A percentile compares a stretch with the other conserved stretches of the same genome.
Conservation (phyloP, 2,888 invertebrate species). For the Drosophila aldrichi region DNA sequence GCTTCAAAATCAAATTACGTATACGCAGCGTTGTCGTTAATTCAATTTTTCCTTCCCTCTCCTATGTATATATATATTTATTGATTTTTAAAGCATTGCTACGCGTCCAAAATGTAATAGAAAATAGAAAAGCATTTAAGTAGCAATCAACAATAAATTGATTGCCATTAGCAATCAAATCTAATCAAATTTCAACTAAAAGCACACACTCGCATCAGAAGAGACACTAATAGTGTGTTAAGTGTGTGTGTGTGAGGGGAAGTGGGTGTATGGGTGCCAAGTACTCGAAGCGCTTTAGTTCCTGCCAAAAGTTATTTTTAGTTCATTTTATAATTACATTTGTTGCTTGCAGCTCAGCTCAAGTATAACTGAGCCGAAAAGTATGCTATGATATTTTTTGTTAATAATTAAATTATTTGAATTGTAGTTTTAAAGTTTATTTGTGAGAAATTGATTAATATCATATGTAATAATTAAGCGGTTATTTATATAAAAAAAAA, state of each 20-base stretch:
- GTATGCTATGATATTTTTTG: neutral
- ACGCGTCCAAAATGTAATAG: slow-evolving; percentile 43
- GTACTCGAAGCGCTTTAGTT: slow-evolving; percentile 1
- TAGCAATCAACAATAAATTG: slow-evolving; percentile 59
- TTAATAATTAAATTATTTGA: neutral
- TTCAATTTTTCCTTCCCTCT: slow-evolving; percentile 45
- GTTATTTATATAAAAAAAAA: no score
- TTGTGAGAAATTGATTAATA: neutral
- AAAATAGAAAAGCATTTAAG: slow-evolving; percentile 60
- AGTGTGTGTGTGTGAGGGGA: neutral
- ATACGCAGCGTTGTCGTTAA: slow-evolving; percentile 52
- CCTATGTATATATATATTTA: slow-evolving; percentile 22
- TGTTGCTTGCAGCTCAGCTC: neutral
- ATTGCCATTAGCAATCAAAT: slow-evolving; percentile 62
- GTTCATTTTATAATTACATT: slow-evolving; percentile 8
- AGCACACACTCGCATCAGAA: slow-evolving; percentile 41
- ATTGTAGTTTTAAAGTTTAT: neutral
- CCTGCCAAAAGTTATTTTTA: slow-evolving; percentile 18
- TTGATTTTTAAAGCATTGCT: slow-evolving; percentile 55
- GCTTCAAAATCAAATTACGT: slow-evolving; percentile 49
- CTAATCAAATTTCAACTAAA: slow-evolving; percentile 64
- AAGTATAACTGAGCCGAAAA: neutral
- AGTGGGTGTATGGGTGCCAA: neutral
- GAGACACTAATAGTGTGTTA: slow-evolving; percentile 25
- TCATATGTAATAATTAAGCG: neutral